A percentile compares a stretch with the other conserved stretches of the same genome.
Conservation (phyloP, 2,797 vertebrate genomes). For the Lycodopsis pacificus region DNA sequence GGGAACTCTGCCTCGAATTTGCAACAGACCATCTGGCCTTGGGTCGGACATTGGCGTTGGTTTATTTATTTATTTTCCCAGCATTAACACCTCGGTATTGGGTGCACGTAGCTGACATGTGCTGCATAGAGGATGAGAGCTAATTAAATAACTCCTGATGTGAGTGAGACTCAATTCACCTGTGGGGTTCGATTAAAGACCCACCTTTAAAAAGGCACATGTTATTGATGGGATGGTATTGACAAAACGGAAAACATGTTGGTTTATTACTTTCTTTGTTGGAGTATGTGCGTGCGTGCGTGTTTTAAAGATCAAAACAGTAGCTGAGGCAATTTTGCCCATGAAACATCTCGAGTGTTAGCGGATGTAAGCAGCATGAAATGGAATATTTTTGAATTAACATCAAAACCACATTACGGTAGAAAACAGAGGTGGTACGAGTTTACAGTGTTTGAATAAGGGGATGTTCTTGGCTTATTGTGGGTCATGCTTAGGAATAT, state of each 20-base stretch:
- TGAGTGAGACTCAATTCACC: conserved; percentile 37
- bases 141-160: conserved; percentile 29
- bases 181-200: conserved; percentile 45
- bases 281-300: not conserved
- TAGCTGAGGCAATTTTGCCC: conserved; percentile 23
- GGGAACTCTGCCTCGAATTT: conserved; percentile 70
- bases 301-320: conserved; percentile 55
- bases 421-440: conserved; percentile 15
- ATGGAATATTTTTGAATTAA: conserved; percentile 39
- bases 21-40: conserved; percentile 77
- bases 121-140: conserved; percentile 42
- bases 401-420: conserved; percentile 7
- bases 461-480: conserved; percentile 23
- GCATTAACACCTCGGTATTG: conserved; percentile 25
- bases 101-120: conserved; percentile 39
- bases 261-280: conserved; percentile 16
- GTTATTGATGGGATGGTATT: conserved; percentile 43
- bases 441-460: conserved; percentile 39
- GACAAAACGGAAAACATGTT: conserved; percentile 23
- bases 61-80: conserved; percentile 6
- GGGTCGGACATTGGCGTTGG: conserved; percentile 40
- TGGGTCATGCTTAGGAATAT: conserved; percentile 33
- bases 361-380: conserved; percentile 56
- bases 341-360: conserved; percentile 41
- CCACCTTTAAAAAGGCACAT: conserved; percentile 24